Evolutionary conservation across 2,113 vertebrate species (phyloP).

Genomic region (Pomatostomus ruficeps): DNA sequence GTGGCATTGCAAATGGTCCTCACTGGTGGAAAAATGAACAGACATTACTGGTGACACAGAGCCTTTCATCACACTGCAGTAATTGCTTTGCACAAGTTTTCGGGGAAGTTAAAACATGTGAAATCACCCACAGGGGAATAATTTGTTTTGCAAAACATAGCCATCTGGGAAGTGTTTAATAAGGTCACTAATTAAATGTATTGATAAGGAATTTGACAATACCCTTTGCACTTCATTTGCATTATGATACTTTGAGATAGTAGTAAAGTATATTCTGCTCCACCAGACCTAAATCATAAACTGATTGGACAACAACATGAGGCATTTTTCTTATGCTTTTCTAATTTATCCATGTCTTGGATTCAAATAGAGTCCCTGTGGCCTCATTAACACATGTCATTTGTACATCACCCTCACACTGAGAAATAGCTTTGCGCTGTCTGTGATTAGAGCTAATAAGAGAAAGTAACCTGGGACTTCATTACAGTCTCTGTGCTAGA

Average conservation of each 20-base stretch:
- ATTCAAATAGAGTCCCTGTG: constrained; percentile 9
- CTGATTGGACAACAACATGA: not conserved
- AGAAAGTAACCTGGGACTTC: constrained; percentile 6
- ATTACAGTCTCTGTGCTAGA: not conserved
- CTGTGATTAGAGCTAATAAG: not conserved
- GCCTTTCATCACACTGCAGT: not conserved
- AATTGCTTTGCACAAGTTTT: not conserved
- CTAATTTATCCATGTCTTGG: not conserved
- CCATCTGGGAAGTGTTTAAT: constrained; percentile 6
- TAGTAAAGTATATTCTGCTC: not conserved
- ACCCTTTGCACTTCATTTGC: constrained; percentile 16
- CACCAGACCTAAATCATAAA: not conserved
- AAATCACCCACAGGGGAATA: not conserved
- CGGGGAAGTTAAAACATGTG: not conserved
- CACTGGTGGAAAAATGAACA: not conserved
- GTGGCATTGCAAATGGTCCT: not conserved
- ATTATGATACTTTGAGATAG: not conserved
- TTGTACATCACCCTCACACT: not conserved
- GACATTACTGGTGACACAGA: not conserved
- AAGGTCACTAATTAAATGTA: constrained; percentile 51
- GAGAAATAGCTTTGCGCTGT: not conserved
- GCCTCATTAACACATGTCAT: constrained; percentile 40
- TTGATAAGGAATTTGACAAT: constrained; percentile 50
- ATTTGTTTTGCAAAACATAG: constrained; percentile 17
- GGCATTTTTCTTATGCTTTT: not conserved